Conservation (phyloP, 2,797 vertebrate species). For the Tapirus indicus region DNA sequence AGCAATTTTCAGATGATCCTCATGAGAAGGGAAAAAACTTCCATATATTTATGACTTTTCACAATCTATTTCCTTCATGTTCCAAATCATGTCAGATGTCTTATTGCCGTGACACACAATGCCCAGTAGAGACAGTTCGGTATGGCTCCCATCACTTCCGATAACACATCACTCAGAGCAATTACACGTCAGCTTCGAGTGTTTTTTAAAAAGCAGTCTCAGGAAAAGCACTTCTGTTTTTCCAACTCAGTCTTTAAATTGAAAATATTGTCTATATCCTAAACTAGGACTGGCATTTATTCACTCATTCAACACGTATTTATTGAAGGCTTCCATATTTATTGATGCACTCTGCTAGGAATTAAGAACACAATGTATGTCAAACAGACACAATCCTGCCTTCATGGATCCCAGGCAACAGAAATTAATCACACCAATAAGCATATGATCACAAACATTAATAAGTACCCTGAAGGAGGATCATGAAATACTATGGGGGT, state of each 20-base stretch:
- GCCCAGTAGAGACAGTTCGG: background rate
- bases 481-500: background rate
- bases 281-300: conserved; percentile 34
- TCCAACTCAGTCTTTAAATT: conserved; percentile 14
- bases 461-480: background rate
- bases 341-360: background rate
- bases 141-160: conserved; percentile 12
- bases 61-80: conserved; percentile 62
- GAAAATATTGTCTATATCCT: conserved; percentile 36
- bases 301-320: background rate
- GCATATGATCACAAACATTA: background rate
- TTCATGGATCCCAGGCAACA: background rate
- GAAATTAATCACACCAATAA: background rate
- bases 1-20: conserved; percentile 40
- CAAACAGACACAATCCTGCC: background rate
- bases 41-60: conserved; percentile 49
- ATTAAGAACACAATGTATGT: background rate
- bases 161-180: conserved; percentile 30
- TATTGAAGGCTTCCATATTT: background rate
- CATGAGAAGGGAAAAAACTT: background rate
- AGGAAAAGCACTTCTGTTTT: conserved; percentile 33
- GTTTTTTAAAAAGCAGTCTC: conserved; percentile 24
- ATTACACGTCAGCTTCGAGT: background rate
- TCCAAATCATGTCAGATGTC: conserved; percentile 31
- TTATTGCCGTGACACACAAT: background rate